Evolutionary conservation across 2,797 vertebrate genomes (phyloP), one percentile per base, ranked within the genome.

Genomic region (Brachyrhaphis roseni): DNA sequence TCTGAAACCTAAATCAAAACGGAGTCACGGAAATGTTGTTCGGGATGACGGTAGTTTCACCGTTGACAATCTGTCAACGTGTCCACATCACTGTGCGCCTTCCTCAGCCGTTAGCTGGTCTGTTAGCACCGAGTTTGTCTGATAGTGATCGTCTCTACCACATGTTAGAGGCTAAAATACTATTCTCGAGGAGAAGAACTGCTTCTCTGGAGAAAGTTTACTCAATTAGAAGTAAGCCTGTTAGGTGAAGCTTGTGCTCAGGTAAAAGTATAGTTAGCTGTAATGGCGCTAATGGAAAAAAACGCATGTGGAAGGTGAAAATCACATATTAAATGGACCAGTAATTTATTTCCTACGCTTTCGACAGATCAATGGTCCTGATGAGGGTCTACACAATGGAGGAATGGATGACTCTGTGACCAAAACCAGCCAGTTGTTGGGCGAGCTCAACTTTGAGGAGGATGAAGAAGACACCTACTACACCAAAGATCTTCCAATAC

Each of bases 401-500:
- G 97, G 97, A 1, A 75, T 95, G 84, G 97, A 99, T 51, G 97
- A 98, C 82, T 95, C 97, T 8, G 93, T 94, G 84, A 96, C 95
- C 73, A 99, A 98, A 93, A 95, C 97, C 82, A 98, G 97, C 91
- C 98, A 99, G 89, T 93, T 98, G 53, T 88, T 99, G 92, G 97
- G 97, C 0, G 98, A 99, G 85, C 86, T 99, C 51, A 99, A 99
- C 90, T 99, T 99, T 20, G 98, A 99, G 84, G 98, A 99, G 85
- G 98, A 99, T 75, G 97, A 98, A 78, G 98, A 99, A 64, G 98
- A 99, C 80, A 97, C 98, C 0, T 99, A 98, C 26, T 99, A 98
- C 90, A 98, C 97, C 51, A 99, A 99, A 96, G 98, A 98, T 62
- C 96, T 99, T 66, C 98, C 98, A 0, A 85, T 97, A 77, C 98